Conservation (phyloP, 2,113 vertebrate genomes). For the Microtus richardsoni region DNA sequence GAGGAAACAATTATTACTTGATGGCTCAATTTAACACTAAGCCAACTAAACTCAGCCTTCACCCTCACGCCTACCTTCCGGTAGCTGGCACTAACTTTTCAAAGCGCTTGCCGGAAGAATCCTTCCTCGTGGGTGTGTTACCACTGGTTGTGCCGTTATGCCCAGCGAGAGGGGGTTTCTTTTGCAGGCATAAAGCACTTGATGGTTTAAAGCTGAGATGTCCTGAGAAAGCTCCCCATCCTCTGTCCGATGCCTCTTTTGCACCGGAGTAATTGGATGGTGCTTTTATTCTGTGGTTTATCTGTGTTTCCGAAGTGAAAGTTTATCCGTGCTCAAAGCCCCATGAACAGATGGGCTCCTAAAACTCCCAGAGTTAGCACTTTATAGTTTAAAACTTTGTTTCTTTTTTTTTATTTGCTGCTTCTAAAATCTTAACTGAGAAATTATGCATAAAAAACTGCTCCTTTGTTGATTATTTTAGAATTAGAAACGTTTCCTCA, state of each 20-base stretch:
- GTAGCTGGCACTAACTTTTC: conserved; percentile 66
- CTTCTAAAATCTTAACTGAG: conserved; percentile 25
- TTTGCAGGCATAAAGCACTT: neutral
- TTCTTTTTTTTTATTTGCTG: neutral
- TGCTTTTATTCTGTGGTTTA: conserved; percentile 67
- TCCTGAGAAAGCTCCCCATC: neutral
- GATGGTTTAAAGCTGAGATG: conserved; percentile 42
- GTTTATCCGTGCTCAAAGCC: neutral
- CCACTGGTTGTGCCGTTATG: neutral
- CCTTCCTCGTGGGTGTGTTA: conserved; percentile 37
- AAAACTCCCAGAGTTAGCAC: conserved; percentile 56
- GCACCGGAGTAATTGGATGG: conserved; percentile 31
- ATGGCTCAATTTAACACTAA: conserved; percentile 75
- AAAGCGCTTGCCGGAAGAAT: conserved; percentile 63
- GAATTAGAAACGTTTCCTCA: conserved; percentile 22
- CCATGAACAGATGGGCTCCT: conserved; percentile 36
- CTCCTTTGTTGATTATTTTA: conserved; percentile 36
- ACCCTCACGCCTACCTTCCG: conserved; percentile 49
- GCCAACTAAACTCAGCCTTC: conserved; percentile 73
- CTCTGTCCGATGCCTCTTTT: neutral
- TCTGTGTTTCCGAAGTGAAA: neutral
- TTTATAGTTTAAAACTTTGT: conserved; percentile 8
- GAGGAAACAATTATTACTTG: conserved; percentile 74
- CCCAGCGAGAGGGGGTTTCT: neutral
- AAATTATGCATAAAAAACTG: neutral